Evolutionary conservation across 1,140 invertebrate species (phyloP), one percentile per base, ranked within the genome.

Genomic region (Pantala flavescens): DNA sequence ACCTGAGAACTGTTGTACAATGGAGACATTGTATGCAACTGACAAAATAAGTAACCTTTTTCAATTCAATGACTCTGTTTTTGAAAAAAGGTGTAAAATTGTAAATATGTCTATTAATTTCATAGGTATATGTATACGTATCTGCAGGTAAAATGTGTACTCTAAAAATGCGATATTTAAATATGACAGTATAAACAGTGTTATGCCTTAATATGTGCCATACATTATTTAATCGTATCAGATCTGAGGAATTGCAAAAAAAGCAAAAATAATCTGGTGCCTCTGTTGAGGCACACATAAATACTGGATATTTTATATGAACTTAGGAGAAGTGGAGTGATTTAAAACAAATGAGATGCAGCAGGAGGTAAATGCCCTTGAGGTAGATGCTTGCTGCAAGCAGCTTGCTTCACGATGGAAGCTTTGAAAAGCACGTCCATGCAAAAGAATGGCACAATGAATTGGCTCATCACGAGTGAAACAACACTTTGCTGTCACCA

Each of bases 121-220:
- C n/a, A 63, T 63, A 63, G 49, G 49, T 63, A 63, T 7, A 63
- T 63, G 49, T 63, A 63, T 63, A 63, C 49, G 49, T 63, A 63
- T 63, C 49, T 63, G 49, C 49, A 63, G 49, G 49, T 63, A 63
- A 63, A 63, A 63, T 63, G 49, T 63, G 49, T 63, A 63, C n/a
- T 63, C 49, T 63, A 63, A 63, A 63, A 63, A 63, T 63, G 49
- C 49, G 12, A 63, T 63, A 63, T 63, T 63, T 63, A 63, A 63
- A 63, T 63, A 63, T 63, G 49, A 63, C 49, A 19, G 49, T 63
- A 63, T 63, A 63, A 63, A 36, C 28, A 63, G 49, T 63, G 49
- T 63, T 63, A 63, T 63, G 49, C 49, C n/a, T 63, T 63, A 63
- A 63, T 63, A 14, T 63, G 49, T 63, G 49, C 49, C 49, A 63